A percentile compares a stretch with the other conserved stretches of the same genome.
These are phyloP conservation scores for Gymnocheta viridis DNA, from an alignment of 2,888 invertebrate species.

Conservation along the genomic window DNA sequence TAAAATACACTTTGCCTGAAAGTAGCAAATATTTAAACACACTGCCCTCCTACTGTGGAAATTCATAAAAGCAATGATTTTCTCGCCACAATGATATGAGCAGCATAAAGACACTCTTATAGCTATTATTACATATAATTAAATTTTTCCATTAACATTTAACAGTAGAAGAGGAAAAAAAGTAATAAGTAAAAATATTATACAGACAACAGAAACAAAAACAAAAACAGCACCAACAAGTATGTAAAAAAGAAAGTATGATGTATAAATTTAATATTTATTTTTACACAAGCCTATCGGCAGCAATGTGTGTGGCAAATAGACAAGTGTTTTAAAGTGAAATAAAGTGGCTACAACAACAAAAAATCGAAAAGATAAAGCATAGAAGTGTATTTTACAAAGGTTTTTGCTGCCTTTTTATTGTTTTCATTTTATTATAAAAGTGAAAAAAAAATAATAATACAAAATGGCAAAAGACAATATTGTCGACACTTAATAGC, in stretches of 20 bases:
- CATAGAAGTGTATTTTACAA: slow-evolving; percentile 28
- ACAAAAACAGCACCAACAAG: background rate
- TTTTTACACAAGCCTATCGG: slow-evolving; percentile 20
- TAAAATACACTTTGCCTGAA: slow-evolving; percentile 30
- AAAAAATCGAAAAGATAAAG: slow-evolving; percentile 4
- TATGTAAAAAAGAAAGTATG: background rate
- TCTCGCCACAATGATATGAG: background rate
- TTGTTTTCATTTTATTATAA: slow-evolving; percentile 14
- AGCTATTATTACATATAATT: slow-evolving; percentile 67
- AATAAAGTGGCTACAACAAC: background rate
- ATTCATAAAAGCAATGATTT: slow-evolving; percentile 5
- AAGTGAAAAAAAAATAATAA: background rate
- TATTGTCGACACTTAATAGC: slow-evolving; percentile 69
- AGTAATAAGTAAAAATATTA: slow-evolving; percentile 1
- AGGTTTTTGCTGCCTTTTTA: slow-evolving; percentile 7
- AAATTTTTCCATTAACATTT: slow-evolving; percentile 69
- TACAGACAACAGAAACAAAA: background rate
- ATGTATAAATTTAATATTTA: slow-evolving; percentile 48
- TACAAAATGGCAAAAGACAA: slow-evolving; percentile 52
- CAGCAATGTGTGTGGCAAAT: background rate
- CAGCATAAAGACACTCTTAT: slow-evolving; percentile 41
- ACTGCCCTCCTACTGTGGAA: slow-evolving; percentile 7
- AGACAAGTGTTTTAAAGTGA: slow-evolving; percentile 21
- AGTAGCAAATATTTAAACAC: slow-evolving; percentile 59
- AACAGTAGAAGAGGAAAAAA: slow-evolving; percentile 21